Evolutionary conservation across 2,113 vertebrate species (phyloP), one percentile per base, ranked within the genome.

Genomic region (Cricetomys ansorgei): DNA sequence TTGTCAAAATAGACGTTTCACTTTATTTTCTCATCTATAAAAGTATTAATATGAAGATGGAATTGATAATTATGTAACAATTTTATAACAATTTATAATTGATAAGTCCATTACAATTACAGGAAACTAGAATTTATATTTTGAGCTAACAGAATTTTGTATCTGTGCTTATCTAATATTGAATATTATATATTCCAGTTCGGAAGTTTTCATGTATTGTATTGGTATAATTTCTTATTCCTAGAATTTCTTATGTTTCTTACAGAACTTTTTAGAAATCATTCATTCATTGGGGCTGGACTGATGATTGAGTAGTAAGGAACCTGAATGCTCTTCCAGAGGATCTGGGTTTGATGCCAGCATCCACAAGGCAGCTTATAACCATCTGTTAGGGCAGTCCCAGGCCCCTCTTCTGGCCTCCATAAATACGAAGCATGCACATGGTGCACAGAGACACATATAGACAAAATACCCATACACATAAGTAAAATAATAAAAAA

Each of bases 11-110:
- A 31, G 21, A 13, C 73, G 11, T 77, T 62, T 77, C 16, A 21
- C 53, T 65, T 59, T 16, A 27, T 40, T 89, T 94, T 67, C 57
- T 57, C 57, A 23, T 34, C 48, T 1, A 15, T 45, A 10, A 29
- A 37, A 12, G 2, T 70, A 3, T 48, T 67, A 76, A 17, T 9
- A 3, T n/a, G 19, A 27, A 92, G 79, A 27, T 7, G 64, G 43
- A 86, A 48, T 53, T 94, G 88, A 19, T 91, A 72, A 57, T 50
- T n/a, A n/a, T n/a, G n/a, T n/a, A n/a, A n/a, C n/a, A n/a, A n/a
- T n/a, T n/a, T n/a, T n/a, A n/a, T n/a, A n/a, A n/a, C n/a, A n/a
- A n/a, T n/a, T n/a, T n/a, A n/a, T n/a, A 86, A 48, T 53, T 94
- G 88, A 19, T 91, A 72, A 57, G 43, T 69, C 7, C 19, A 27